Percentiles rank a stretch among this genome's conserved stretches.
These are phyloP conservation scores for Drosophila littoralis DNA, from an alignment of 1,140 invertebrate species.

Conservation along the genomic window DNA sequence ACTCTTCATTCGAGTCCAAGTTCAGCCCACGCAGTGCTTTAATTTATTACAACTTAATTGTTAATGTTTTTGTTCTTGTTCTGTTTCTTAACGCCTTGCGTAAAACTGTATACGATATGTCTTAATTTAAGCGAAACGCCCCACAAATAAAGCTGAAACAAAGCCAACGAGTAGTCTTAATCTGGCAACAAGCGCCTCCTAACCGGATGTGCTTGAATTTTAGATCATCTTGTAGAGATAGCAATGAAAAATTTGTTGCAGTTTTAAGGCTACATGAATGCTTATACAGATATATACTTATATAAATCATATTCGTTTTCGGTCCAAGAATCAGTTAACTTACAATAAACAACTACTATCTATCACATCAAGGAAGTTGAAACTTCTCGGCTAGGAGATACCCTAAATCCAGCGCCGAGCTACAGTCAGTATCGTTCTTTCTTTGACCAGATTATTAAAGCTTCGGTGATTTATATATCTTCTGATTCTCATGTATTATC, in stretches of 20 bases:
- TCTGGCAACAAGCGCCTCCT: not conserved
- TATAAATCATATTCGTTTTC: no score
- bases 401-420: not conserved
- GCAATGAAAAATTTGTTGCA: not conserved
- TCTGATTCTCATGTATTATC: slow-evolving; percentile 2
- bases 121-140: slow-evolving; percentile 61
- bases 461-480: not conserved
- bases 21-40: slow-evolving; percentile 56
- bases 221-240: slow-evolving; percentile 12
- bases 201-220: slow-evolving; percentile 33
- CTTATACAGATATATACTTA: no score
- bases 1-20: slow-evolving; percentile 19
- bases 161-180: not conserved
- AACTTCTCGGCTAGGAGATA: not conserved
- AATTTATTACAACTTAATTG: slow-evolving; percentile 80
- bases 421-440: no score
- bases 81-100: slow-evolving; percentile 18
- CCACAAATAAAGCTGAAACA: slow-evolving; percentile 23
- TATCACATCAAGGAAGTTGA: not conserved
- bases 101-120: slow-evolving; percentile 51
- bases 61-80: slow-evolving; percentile 40
- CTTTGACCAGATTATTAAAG: not conserved
- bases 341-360: no score
- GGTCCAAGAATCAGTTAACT: no score
- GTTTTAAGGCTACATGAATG: not conserved